Evolutionary conservation across 1,140 invertebrate genomes (phyloP).

Genomic region (Fopius arisanus): DNA sequence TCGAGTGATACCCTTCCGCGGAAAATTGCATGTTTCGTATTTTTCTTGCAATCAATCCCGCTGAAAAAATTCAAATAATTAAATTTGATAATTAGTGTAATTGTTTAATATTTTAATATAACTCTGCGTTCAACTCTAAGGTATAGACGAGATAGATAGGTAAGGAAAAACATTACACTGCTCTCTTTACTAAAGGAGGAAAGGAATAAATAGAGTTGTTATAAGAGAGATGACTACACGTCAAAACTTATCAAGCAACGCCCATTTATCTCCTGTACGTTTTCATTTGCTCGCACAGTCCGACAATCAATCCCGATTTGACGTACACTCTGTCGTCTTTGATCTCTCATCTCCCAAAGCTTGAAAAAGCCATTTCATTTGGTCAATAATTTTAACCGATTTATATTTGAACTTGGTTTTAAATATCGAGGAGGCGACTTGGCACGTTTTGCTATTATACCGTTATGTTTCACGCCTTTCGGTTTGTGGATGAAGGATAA

Average conservation of each 20-base stretch:
- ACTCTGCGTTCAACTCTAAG: no score
- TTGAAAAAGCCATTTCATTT: background rate
- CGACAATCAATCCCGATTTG: background rate
- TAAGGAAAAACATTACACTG: no score
- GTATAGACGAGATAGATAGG: no score
- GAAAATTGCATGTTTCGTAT: no score
- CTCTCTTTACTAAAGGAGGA: no score
- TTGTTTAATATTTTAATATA: no score
- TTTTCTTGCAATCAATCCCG: no score
- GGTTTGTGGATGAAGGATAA: background rate
- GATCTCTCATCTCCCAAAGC: background rate
- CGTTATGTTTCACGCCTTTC: slow-evolving; percentile 16
- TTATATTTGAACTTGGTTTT: background rate
- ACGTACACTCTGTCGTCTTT: background rate
- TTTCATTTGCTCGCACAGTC: background rate
- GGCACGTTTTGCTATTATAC: background rate
- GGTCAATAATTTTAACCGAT: background rate
- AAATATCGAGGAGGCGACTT: background rate
- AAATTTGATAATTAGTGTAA: no score
- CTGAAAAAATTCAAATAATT: no score
- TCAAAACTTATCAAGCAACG: background rate
- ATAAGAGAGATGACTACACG: no score
- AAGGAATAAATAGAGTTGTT: no score
- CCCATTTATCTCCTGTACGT: background rate
- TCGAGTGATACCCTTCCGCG: no score